Base-by-base conservation (phyloP, 2,797 vertebrate species). In the Typhlichthys subterraneus region DNA sequence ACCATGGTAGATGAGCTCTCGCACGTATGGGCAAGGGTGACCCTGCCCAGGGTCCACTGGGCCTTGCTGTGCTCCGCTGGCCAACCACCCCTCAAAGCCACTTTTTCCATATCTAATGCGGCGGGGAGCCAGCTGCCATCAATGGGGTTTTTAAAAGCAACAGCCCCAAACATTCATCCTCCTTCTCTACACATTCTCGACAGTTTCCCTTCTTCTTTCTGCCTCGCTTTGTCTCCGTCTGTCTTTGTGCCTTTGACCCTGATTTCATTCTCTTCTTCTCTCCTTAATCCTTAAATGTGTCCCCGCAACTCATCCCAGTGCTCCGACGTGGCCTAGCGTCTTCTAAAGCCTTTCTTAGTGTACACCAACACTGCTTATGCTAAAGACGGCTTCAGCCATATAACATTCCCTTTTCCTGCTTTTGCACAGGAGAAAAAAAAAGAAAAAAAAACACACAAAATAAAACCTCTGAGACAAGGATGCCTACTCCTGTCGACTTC, bases 91-190 rank as follows among this genome's bases (percentile, higher is more conserved):
- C 80, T 81, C 77, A 77, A 58, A 65, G 33, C 58, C 75, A 59
- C 56, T 57, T 52, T 72, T 75, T 61, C 76, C 85, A 84, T 88
- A 88, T 76, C 76, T 58, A 67, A 65, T 23, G 57, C 58, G 33
- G 79, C 80, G 69, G 33, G 45, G 62, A 82, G 77, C 80, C 83
- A 79, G 80, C 68, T 83, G 76, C 73, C 72, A 73, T 84, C 81
- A 83, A 80, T 84, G 69, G 67, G 81, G 75, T 81, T 85, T 82
- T 73, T 72, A 75, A 83, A 85, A 85, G 76, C 76, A 65, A 59
- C 59, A 70, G 80, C 80, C 77, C 80, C 72, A 78, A 85, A 86
- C 75, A 77, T 82, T 84, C 72, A 81, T 85, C 63, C 80, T 71
- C 67, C 29, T 58, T 82, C 75, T 82, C 63, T 69, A 83, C 76